Base-by-base conservation (phyloP, 1,140 invertebrate genomes). In the Hirudo medicinalis region DNA sequence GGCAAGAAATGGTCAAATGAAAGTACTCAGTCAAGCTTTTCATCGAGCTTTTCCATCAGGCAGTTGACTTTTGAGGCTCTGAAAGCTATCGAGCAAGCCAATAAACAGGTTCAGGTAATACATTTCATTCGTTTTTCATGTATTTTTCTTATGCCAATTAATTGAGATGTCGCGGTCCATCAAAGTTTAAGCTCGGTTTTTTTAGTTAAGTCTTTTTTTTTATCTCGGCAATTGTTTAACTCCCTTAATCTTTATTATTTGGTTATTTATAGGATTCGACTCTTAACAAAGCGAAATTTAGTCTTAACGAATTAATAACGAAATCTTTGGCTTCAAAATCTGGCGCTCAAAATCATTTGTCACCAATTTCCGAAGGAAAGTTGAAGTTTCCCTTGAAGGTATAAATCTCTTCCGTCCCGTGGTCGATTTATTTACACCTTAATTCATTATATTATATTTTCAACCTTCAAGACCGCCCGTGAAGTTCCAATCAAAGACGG, bases 1-100 rank as follows among this genome's bases (percentile, higher is more conserved):
- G 43, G 43, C 43, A 49, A 49, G 43, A 49, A 49, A 49, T 49
- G 9, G 43, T 49, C 43, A 49, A 49, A 49, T 49, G 43, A 49
- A 49, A 49, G 43, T 49, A 5, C 11, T 49, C 43, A 49, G 43
- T 17, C 43, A 17, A 1, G 43, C 43, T 15, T 15, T 49, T 49
- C 43, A 17, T 15, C 43, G 15, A 49, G 43, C 15, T 49, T 49
- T 63, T 63, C 57, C 22, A 63, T 63, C 29, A 8, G 57, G 19
- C 22, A 25, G 57, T 63, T 63, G 57, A 63, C 57, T 32, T 63
- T 63, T 63, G 57, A 63, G 29, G 57, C 57, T 63, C 57, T 63
- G 22, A 63, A 63, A 20, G 57, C 57, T 32, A 63, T 63, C 29
- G 57, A 63, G 1, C 29, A 25, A 63, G 57, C 57, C 2, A 63